phyloP scores from a whole-genome alignment of 2,797 vertebrate genomes.

The Mycteria americana region DNA sequence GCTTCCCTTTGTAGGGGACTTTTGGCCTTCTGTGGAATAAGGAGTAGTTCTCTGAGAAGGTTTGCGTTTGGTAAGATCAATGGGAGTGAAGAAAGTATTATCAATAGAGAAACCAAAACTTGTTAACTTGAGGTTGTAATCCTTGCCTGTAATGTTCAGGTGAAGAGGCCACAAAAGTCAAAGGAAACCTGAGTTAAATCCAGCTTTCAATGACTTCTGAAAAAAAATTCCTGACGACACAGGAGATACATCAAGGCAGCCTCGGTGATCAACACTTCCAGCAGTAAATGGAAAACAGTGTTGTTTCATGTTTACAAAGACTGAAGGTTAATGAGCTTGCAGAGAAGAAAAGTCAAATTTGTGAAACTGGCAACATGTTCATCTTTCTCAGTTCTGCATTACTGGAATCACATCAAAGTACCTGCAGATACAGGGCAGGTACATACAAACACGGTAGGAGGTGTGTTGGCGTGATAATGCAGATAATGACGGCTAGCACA shows the following conservation, averaged over 20 bases:
- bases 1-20: not conserved
- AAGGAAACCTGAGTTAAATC: not conserved
- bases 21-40: not conserved
- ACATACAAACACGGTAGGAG: not conserved
- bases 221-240: not conserved
- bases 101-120: not conserved
- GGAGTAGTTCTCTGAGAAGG: not conserved
- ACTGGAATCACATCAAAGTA: not conserved
- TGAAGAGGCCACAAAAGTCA: not conserved
- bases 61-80: not conserved
- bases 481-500: not conserved
- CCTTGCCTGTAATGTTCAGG: not conserved
- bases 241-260: not conserved
- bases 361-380: not conserved
- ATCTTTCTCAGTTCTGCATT: not conserved
- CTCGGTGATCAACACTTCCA: not conserved
- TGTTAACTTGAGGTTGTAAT: not conserved
- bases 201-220: not conserved
- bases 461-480: not conserved
- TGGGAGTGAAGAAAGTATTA: not conserved
- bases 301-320: not conserved
- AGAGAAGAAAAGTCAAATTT: not conserved
- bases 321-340: not conserved
- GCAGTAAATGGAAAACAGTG: not conserved
- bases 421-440: not conserved